Base-by-base conservation (phyloP, 2,113 vertebrate genomes). In the Chloebia gouldiae region DNA sequence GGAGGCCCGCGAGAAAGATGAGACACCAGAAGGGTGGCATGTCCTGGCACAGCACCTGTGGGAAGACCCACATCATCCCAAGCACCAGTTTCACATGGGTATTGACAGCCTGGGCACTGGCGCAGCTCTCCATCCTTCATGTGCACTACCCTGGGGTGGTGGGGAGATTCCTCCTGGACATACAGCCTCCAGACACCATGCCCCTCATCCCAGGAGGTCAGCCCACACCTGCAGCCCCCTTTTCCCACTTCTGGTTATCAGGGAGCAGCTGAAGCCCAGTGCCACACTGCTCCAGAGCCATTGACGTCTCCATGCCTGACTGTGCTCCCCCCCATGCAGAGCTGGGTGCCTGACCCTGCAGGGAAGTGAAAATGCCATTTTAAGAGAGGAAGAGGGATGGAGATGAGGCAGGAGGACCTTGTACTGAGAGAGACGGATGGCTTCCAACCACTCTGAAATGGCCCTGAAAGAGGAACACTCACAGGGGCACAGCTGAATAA, bases 71-170 rank as follows among this genome's bases (percentile, higher is more conserved):
- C 22, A 40, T 77, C 70, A 73, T 33, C 44, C 20, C 23, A 5
- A 33, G 13, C 19, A 68, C 24, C 50, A 77, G 40, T 54, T 69
- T 40, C 65, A 3, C 5, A 6, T 0, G 3, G 35, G 33, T 66
- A 8, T 10, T 1, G 0, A 27, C 40, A 70, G 44, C 33, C 65
- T 31, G 72, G 23, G 14, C 16, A 27, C 57, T 0, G 1, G 5
- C 28, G 42, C 1, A 3, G 25, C 31, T 72, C 65, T 53, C 40
- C n/a, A 20, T 68, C 49, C 39, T 60, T 57, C 49, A 9, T 0
- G 1, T 47, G 33, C 0, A 4, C 11, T 6, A 17, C 19, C 11
- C 19, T 0, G 5, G 15, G 16, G 57, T 1, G 3, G 24, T 11
- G 37, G 31, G 15, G 16, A 80, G 44, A 13, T 45, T 2, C 2